Percentiles rank a stretch among this genome's conserved stretches.
Conservation (phyloP, 2,113 vertebrate species). For the Oceanites oceanicus region DNA sequence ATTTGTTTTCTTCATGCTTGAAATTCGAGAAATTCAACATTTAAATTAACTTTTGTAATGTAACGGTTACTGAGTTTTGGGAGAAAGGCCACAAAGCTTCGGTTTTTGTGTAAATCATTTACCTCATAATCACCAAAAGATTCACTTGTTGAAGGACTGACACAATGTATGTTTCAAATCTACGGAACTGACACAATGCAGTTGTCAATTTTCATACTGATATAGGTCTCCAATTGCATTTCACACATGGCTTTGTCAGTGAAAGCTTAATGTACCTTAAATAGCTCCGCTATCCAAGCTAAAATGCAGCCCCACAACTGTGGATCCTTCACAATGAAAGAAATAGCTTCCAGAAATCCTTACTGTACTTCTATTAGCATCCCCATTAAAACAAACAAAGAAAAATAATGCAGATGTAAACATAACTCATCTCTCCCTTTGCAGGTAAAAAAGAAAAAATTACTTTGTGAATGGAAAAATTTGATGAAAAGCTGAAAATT, state of each 20-base stretch:
- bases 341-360: neutral
- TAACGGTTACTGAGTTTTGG: neutral
- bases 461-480: neutral
- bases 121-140: neutral
- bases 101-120: neutral
- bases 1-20: neutral
- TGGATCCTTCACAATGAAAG: neutral
- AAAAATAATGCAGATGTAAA: neutral
- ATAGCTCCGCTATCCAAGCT: neutral
- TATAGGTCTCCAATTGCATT: neutral
- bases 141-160: neutral
- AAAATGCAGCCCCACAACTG: neutral
- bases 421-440: neutral
- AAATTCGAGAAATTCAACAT: neutral
- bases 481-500: neutral
- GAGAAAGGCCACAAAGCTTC: neutral
- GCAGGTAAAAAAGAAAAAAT: neutral
- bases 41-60: neutral
- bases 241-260: neutral
- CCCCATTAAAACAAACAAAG: neutral
- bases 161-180: neutral
- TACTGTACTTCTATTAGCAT: neutral
- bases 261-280: neutral
- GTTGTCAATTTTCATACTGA: neutral
- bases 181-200: neutral